These are phyloP conservation scores for Lingula anatina DNA, from an alignment of 2,888 invertebrate species.

Conservation along the genomic window DNA sequence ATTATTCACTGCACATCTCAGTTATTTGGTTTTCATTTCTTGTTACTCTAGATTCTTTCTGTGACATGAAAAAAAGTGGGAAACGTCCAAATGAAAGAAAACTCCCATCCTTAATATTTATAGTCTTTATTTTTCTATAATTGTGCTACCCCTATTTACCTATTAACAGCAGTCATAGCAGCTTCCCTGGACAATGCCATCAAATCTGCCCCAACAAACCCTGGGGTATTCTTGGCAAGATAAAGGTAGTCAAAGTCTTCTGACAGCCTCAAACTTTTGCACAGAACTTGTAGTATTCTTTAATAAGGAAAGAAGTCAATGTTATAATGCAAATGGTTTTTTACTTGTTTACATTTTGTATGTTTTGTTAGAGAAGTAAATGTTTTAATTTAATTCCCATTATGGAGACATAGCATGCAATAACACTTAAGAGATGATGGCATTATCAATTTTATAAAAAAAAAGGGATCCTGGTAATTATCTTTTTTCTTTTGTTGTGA, in stretches of 20 bases:
- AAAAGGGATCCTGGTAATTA: too few relatives aligned
- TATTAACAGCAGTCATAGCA: slow-evolving; percentile 78
- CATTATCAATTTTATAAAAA: too few relatives aligned
- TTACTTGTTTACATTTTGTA: not conserved
- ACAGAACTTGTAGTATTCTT: slow-evolving; percentile 72
- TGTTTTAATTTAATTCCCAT: not conserved
- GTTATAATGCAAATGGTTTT: slow-evolving; percentile 1
- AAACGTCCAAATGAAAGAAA: not conserved
- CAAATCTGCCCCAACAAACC: slow-evolving; percentile 93
- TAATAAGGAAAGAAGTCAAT: slow-evolving; percentile 18
- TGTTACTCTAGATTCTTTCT: not conserved
- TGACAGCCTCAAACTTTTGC: slow-evolving; percentile 65
- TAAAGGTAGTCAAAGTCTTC: slow-evolving; percentile 66
- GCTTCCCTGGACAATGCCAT: slow-evolving; percentile 81
- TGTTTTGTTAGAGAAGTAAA: not conserved
- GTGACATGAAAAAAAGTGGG: not conserved
- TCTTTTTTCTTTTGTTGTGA: too few relatives aligned
- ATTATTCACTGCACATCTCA: too few relatives aligned
- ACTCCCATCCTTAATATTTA: not conserved
- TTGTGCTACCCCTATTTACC: slow-evolving; percentile 37
- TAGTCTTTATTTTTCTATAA: not conserved
- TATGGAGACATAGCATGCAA: too few relatives aligned
- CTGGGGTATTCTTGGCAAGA: slow-evolving; percentile 83
- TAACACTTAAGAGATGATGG: too few relatives aligned
- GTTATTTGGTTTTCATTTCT: not conserved